These are phyloP conservation scores for Dendrocincla fuliginosa DNA, from an alignment of 2,797 vertebrate genomes.

Conservation along the genomic window DNA sequence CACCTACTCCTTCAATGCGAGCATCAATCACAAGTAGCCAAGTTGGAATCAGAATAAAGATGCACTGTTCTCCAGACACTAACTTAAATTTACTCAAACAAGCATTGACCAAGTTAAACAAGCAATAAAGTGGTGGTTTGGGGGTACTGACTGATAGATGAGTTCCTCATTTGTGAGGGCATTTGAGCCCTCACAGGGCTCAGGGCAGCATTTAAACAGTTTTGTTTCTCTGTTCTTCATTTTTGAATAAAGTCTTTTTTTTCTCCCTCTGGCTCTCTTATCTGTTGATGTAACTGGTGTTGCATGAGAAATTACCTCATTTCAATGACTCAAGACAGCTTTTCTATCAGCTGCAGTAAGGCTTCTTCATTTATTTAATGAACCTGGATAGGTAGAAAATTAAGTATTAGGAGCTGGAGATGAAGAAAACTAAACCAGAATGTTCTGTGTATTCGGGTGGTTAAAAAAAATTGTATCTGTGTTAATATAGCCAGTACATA, in stretches of 20 bases:
- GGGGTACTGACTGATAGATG: neutral
- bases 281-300: conserved; percentile 10
- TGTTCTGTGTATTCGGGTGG: neutral
- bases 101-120: conserved; percentile 12
- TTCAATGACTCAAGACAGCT: neutral
- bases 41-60: neutral
- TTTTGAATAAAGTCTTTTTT: conserved; percentile 30
- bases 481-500: neutral
- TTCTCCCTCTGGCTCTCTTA: conserved; percentile 31
- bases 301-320: conserved; percentile 53
- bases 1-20: neutral
- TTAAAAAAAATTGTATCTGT: neutral
- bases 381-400: conserved; percentile 44
- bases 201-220: neutral
- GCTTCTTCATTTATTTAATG: conserved; percentile 56
- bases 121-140: neutral
- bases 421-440: neutral
- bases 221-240: neutral
- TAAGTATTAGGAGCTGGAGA: conserved; percentile 21
- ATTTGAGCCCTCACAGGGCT: neutral
- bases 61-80: neutral
- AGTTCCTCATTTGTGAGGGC: neutral
- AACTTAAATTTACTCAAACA: neutral
- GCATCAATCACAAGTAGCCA: neutral
- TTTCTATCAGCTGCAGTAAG: conserved; percentile 23